phyloP scores from a whole-genome alignment of 2,113 vertebrate genomes.

The Apistogramma diplotaenia region DNA sequence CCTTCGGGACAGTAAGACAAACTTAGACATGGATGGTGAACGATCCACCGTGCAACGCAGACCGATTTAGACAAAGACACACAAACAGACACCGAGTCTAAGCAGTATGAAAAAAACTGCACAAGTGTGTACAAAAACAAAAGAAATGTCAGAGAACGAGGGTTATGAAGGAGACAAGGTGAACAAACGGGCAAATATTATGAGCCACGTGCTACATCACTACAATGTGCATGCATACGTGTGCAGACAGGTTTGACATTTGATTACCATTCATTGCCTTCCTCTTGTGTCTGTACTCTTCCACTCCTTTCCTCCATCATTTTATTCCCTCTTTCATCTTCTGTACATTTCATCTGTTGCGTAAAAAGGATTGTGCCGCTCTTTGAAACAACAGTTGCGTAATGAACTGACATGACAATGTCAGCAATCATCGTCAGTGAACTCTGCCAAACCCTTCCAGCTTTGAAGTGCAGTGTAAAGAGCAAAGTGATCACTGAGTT shows the following conservation, averaged over 20 bases:
- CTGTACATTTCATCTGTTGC: background rate
- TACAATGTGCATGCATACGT: background rate
- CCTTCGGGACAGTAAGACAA: conserved; percentile 1
- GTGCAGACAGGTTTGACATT: conserved; percentile 11
- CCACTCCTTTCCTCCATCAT: background rate
- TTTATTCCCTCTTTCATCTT: conserved; percentile 31
- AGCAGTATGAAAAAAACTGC: background rate
- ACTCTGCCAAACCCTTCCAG: background rate
- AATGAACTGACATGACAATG: conserved; percentile 31
- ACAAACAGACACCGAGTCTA: background rate
- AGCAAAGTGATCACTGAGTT: background rate
- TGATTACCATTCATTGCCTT: conserved; percentile 22
- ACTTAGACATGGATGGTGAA: background rate
- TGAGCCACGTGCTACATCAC: background rate
- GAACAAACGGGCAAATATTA: background rate
- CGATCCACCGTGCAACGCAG: background rate
- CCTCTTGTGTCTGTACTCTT: background rate
- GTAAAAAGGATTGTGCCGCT: background rate
- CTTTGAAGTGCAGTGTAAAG: background rate
- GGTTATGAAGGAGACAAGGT: background rate
- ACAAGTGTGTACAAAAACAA: background rate
- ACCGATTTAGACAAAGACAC: background rate
- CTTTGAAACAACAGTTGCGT: conserved; percentile 34
- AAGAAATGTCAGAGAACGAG: background rate
- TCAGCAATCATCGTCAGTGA: conserved; percentile 2